Conservation (phyloP, 2,888 invertebrate species). For the Drosophila helvetica region DNA sequence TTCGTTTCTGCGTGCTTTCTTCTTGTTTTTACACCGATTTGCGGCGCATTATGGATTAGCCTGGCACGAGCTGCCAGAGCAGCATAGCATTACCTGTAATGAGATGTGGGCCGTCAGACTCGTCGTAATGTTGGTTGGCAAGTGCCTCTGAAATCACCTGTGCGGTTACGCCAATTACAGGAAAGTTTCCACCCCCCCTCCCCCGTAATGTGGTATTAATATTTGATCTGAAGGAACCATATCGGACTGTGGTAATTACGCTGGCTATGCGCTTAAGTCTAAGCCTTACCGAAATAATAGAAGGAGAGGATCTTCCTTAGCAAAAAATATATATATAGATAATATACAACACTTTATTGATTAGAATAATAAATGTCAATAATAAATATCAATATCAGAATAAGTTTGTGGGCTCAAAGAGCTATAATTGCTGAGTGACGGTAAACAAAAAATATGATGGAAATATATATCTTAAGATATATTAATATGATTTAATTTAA, state of each 20-base stretch:
- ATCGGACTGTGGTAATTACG: not conserved
- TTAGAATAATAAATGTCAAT: no score
- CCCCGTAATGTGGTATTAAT: not conserved
- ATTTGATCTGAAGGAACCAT: not conserved
- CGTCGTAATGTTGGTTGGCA: not conserved
- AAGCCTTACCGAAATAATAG: no score
- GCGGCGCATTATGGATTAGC: constrained; percentile 12
- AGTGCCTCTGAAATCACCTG: constrained; percentile 23
- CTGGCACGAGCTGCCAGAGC: not conserved
- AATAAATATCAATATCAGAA: no score
- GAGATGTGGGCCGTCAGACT: constrained; percentile 1
- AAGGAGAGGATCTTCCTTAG: no score
- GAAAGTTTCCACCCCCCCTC: not conserved
- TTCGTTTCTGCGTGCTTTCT: constrained; percentile 32
- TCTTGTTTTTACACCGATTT: constrained; percentile 24
- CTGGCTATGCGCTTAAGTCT: not conserved
- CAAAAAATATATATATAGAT: no score
- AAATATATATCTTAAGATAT: no score
- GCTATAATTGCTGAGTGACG: no score
- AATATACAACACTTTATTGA: no score
- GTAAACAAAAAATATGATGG: no score
- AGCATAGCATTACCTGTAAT: constrained; percentile 16
- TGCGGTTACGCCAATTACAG: constrained; percentile 10
- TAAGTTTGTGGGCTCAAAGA: no score
- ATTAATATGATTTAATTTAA: no score